Percentiles rank a stretch among this genome's conserved stretches.
Conservation (phyloP, 92 coral and sea anemone species). For the Actinernus sp. region DNA sequence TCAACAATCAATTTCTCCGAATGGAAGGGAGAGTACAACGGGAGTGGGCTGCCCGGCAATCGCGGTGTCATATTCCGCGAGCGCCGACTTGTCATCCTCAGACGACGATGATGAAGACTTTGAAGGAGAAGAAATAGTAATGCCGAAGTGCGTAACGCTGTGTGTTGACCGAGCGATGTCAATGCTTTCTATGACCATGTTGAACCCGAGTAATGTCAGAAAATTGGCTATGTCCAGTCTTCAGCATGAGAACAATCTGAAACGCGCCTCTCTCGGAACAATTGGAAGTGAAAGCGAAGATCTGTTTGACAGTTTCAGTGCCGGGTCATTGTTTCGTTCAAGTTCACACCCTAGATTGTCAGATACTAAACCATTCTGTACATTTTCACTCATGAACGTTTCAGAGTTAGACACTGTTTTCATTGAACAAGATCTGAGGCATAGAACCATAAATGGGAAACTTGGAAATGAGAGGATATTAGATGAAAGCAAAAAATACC, state of each 20-base stretch:
- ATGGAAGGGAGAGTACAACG: background rate
- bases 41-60: slow-evolving; percentile 39
- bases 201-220: slow-evolving; percentile 93
- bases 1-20: background rate
- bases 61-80: slow-evolving; percentile 54
- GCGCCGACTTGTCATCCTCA: slow-evolving; percentile 56
- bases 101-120: slow-evolving; percentile 75
- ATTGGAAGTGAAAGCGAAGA: slow-evolving; percentile 73
- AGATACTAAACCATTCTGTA: slow-evolving; percentile 76
- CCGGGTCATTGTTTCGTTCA: slow-evolving; percentile 69
- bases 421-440: slow-evolving; percentile 72
- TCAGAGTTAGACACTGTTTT: slow-evolving; percentile 78
- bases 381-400: slow-evolving; percentile 79
- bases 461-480: slow-evolving; percentile 11
- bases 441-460: slow-evolving; percentile 14
- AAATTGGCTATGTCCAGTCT: slow-evolving; percentile 58
- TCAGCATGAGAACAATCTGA: slow-evolving; percentile 18
- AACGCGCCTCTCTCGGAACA: slow-evolving; percentile 44
- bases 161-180: slow-evolving; percentile 85
- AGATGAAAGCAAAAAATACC: background rate
- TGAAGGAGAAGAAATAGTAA: slow-evolving; percentile 62
- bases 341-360: slow-evolving; percentile 87
- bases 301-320: slow-evolving; percentile 42
- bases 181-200: slow-evolving; percentile 88
- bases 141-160: slow-evolving; percentile 79